These are phyloP conservation scores for Melanostoma mellinum DNA, from an alignment of 2,888 invertebrate genomes.

Conservation along the genomic window DNA sequence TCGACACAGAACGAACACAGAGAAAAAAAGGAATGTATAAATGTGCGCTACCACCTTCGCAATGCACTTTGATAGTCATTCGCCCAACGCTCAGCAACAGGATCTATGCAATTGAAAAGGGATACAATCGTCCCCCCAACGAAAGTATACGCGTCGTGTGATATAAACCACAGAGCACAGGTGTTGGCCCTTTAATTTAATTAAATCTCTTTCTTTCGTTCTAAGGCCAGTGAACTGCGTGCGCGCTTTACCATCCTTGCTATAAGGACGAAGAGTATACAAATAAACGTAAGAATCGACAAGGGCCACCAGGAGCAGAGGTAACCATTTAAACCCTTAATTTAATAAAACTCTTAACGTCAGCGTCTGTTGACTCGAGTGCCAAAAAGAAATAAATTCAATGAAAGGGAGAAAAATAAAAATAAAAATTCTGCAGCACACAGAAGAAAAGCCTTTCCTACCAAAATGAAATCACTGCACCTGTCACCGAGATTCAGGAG, in stretches of 20 bases:
- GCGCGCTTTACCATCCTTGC: constrained; percentile 37
- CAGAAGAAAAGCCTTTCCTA: constrained; percentile 5
- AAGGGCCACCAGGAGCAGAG: constrained; percentile 41
- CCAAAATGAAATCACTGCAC: constrained; percentile 20
- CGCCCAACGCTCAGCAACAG: constrained; percentile 29
- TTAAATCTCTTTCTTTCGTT: constrained; percentile 64
- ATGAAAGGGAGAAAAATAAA: constrained; percentile 28
- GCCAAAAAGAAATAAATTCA: constrained; percentile 47
- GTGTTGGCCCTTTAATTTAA: constrained; percentile 70
- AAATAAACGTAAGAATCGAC: constrained; percentile 25
- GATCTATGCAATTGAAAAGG: constrained; percentile 47
- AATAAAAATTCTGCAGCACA: constrained; percentile 6
- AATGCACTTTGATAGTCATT: constrained; percentile 42
- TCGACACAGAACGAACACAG: constrained; percentile 8
- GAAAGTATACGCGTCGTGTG: neutral
- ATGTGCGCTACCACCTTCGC: constrained; percentile 32
- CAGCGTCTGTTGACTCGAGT: constrained; percentile 50
- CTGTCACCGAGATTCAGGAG: constrained; percentile 52
- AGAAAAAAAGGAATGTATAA: constrained; percentile 41
- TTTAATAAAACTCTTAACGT: constrained; percentile 65
- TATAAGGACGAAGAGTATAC: constrained; percentile 29
- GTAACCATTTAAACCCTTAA: constrained; percentile 65
- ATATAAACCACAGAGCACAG: constrained; percentile 52
- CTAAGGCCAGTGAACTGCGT: constrained; percentile 38
- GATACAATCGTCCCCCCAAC: constrained; percentile 16